phyloP scores from a whole-genome alignment of 2,888 invertebrate genomes.

The Athetis lepigone region DNA sequence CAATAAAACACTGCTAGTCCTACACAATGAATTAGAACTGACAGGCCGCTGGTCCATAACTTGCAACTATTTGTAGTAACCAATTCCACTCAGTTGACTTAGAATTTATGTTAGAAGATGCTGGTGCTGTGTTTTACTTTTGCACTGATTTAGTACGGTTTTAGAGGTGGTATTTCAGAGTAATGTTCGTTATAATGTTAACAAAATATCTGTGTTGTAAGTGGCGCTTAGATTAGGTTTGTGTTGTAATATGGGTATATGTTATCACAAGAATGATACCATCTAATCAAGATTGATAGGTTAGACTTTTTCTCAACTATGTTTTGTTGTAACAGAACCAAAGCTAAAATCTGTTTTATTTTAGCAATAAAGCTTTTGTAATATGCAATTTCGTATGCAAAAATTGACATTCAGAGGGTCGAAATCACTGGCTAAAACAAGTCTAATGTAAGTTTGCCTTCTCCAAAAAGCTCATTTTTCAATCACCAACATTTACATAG shows the following conservation, averaged over 20 bases:
- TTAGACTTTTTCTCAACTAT: too few relatives aligned
- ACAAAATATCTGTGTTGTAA: background rate
- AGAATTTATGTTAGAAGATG: slow-evolving; percentile 55
- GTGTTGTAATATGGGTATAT: background rate
- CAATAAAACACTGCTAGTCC: slow-evolving; percentile 50
- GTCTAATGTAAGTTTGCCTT: too few relatives aligned
- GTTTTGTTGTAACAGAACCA: too few relatives aligned
- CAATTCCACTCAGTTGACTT: slow-evolving; percentile 56
- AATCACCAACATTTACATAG: too few relatives aligned
- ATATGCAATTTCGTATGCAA: too few relatives aligned
- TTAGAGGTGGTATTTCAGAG: slow-evolving; percentile 16
- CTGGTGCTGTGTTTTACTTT: slow-evolving; percentile 40
- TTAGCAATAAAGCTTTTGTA: too few relatives aligned
- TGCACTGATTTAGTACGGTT: slow-evolving; percentile 30
- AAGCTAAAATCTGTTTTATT: too few relatives aligned
- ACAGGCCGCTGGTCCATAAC: slow-evolving; percentile 48
- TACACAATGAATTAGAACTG: slow-evolving; percentile 54
- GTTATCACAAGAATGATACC: too few relatives aligned
- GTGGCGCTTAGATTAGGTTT: background rate
- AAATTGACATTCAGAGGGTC: too few relatives aligned
- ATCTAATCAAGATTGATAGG: background rate
- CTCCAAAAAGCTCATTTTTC: too few relatives aligned
- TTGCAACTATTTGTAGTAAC: slow-evolving; percentile 56
- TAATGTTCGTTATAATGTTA: slow-evolving; percentile 1
- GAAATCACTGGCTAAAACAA: too few relatives aligned